Conservation (phyloP, 2,797 vertebrate genomes). For the Spheniscus humboldti region DNA sequence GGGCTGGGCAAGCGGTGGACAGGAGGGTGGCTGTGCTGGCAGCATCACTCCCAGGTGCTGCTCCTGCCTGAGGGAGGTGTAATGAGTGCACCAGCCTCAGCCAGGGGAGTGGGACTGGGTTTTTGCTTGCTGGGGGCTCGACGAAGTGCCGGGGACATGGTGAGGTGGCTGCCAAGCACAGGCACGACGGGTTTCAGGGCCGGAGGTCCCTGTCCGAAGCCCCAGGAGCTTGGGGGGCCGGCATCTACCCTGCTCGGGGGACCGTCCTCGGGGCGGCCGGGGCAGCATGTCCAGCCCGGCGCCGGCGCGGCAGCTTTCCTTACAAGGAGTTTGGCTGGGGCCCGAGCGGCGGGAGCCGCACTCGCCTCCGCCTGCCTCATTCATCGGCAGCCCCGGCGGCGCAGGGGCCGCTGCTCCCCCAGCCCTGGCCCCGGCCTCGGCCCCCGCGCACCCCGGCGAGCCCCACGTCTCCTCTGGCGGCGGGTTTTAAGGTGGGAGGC, state of each 20-base stretch:
- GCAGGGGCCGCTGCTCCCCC: background rate
- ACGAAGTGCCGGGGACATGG: background rate
- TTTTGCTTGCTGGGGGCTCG: background rate
- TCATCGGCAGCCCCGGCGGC: constrained; percentile 12
- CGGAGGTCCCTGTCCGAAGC: background rate
- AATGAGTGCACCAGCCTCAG: background rate
- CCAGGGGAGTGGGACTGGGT: background rate
- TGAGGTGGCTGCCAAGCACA: fast-evolving
- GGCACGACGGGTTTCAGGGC: fast-evolving
- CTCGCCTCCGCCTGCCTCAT: constrained; percentile 45
- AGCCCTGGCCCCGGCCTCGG: background rate
- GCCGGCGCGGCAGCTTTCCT: constrained; percentile 59
- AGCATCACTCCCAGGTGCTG: background rate
- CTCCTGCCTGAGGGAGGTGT: background rate
- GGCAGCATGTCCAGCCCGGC: background rate
- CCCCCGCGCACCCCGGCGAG: background rate
- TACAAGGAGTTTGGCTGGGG: constrained; percentile 76
- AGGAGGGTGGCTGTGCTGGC: background rate
- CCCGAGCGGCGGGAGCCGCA: background rate
- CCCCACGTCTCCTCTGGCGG: background rate
- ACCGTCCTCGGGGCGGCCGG: background rate
- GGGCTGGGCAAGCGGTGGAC: background rate
- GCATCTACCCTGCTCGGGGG: background rate
- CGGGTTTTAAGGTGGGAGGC: background rate
- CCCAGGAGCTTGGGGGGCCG: background rate